A percentile compares a stretch with the other conserved stretches of the same genome.
Conservation (phyloP, 2,113 vertebrate genomes). For the Bujurquina vittata region DNA sequence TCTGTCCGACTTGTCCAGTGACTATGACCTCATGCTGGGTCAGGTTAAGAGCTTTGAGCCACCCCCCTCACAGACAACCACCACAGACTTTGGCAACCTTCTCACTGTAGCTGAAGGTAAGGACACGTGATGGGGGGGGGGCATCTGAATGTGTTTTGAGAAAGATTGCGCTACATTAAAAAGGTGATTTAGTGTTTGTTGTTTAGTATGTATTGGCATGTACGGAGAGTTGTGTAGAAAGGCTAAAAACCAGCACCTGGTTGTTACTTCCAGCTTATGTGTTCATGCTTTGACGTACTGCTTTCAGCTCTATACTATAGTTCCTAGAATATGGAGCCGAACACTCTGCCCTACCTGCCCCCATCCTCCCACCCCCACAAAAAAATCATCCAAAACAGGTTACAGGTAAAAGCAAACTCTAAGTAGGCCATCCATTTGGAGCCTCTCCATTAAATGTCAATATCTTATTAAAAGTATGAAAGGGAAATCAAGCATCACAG, state of each 20-base stretch:
- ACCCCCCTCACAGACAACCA: conserved; percentile 76
- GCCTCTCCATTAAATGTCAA: conserved; percentile 74
- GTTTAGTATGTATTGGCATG: background rate
- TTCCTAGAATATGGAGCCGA: background rate
- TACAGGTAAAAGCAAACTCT: conserved; percentile 52
- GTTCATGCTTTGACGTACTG: background rate
- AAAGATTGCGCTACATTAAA: background rate
- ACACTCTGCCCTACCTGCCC: background rate
- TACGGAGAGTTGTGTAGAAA: background rate
- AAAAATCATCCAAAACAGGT: conserved; percentile 28
- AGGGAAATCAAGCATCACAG: conserved; percentile 69
- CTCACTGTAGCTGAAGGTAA: conserved; percentile 96
- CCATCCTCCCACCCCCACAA: background rate
- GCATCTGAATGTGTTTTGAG: background rate
- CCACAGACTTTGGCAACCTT: conserved; percentile 87
- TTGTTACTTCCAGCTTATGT: background rate
- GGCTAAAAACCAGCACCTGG: background rate
- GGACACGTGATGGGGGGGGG: background rate
- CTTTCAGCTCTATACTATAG: background rate
- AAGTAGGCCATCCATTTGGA: conserved; percentile 70
- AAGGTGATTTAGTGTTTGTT: background rate
- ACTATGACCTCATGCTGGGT: conserved; percentile 90
- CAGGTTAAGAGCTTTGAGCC: conserved; percentile 88
- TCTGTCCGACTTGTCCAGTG: conserved; percentile 89
- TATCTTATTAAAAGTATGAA: conserved; percentile 77